Evolutionary conservation across 2,113 vertebrate species (phyloP), one percentile per base, ranked within the genome.

Genomic region (Peromyscus polionotus): DNA sequence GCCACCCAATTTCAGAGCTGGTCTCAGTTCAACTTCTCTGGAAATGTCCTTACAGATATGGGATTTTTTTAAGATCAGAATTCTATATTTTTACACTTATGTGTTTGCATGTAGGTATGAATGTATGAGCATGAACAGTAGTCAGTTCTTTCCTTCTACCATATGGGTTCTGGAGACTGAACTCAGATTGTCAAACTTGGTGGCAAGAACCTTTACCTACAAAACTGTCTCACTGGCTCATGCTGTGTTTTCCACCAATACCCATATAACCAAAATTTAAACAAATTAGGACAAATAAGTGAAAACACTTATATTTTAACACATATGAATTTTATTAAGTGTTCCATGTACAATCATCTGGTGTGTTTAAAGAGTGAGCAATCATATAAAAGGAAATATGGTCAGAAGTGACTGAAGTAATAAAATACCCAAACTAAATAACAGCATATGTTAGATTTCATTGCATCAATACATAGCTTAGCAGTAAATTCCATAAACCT

Each of bases 361-460:
- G 98, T 98, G 98, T 98, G 98, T 98, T 99, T 99, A 99, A 99
- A 98, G 98, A 98, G 97, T 98, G 98, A 98, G 98, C 98, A 99
- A 98, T 98, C 98, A 98, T 98, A 98, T 98, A 99, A 99, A 99
- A 98, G 98, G 98, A 99, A 99, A 99, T 98, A 99, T 97, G 98
- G 98, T 98, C 98, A 98, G 98, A 99, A 98, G 98, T 98, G 98
- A 99, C 99, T 99, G 98, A 98, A 99, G 98, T 98, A 99, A 99
- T 99, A 99, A 99, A 99, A 98, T 97, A 98, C 98, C 98, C 98
- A 98, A 99, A 98, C 98, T 98, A 99, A 99, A 98, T 99, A 99
- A 98, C 98, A 98, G 98, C 98, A 98, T 99, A 99, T 99, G 99
- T 99, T 99, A 99, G 98, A 98, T 99, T 99, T 99, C 99, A 99